phyloP scores from a whole-genome alignment of 2,113 vertebrate species.

The Toxotes jaculatrix region DNA sequence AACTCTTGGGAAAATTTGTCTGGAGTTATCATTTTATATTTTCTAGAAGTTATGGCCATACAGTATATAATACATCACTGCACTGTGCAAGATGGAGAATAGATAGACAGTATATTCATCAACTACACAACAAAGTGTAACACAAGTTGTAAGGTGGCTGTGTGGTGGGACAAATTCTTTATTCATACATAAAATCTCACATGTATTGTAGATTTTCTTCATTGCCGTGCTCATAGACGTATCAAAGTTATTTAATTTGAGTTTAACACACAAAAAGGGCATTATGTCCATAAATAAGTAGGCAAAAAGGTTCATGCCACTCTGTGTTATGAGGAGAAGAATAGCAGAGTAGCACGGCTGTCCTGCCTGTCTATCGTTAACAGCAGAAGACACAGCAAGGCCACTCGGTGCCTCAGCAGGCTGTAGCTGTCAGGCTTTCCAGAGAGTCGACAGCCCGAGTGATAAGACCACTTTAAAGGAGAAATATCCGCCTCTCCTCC shows the following conservation, averaged over 20 bases:
- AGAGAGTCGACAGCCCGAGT: slow-evolving; percentile 56
- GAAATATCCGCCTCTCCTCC: slow-evolving; percentile 67
- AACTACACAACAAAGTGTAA: not conserved
- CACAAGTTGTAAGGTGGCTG: not conserved
- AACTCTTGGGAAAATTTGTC: not conserved
- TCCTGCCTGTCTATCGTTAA: slow-evolving; percentile 76
- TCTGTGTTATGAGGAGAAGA: slow-evolving; percentile 72
- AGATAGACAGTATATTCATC: not conserved
- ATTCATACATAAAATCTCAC: not conserved
- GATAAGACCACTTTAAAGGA: slow-evolving; percentile 71
- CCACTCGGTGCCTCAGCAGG: slow-evolving; percentile 57
- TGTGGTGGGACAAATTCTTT: slow-evolving; percentile 16
- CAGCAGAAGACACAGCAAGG: slow-evolving; percentile 72
- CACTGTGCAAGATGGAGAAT: not conserved
- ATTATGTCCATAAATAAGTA: slow-evolving; percentile 69
- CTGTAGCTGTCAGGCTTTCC: slow-evolving; percentile 59
- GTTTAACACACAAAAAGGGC: slow-evolving; percentile 54
- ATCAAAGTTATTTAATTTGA: slow-evolving; percentile 61
- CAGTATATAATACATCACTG: not conserved
- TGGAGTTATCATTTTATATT: not conserved
- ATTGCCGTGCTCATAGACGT: slow-evolving; percentile 34
- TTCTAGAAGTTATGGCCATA: not conserved
- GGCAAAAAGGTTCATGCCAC: slow-evolving; percentile 71
- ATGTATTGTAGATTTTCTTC: slow-evolving; percentile 4
- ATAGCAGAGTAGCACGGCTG: slow-evolving; percentile 72